A percentile compares a stretch with the other conserved stretches of the same genome.
phyloP scores from a whole-genome alignment of 2,888 invertebrate species.

The Acholoe squamosa region DNA sequence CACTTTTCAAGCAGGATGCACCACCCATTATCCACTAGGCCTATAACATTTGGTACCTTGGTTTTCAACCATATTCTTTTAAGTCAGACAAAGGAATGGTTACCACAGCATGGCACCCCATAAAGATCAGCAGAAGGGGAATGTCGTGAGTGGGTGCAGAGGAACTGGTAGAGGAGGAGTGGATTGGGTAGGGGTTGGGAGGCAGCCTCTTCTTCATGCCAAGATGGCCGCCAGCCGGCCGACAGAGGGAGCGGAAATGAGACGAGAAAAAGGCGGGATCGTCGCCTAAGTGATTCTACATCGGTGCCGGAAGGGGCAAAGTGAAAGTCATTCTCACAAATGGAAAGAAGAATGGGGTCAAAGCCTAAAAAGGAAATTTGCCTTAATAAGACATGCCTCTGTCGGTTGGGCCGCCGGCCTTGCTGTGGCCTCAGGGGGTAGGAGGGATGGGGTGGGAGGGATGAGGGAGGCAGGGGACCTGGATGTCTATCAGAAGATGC shows the following conservation, averaged over 20 bases:
- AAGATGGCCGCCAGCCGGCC: neutral
- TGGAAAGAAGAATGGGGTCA: conserved; percentile 53
- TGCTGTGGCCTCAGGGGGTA: neutral
- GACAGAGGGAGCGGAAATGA: conserved; percentile 41
- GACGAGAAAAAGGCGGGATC: conserved; percentile 17
- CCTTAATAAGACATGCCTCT: conserved; percentile 44
- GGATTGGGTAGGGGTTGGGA: neutral
- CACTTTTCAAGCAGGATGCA: too few species aligned
- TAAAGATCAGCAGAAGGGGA: neutral
- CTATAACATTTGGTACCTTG: too few species aligned
- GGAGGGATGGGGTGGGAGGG: neutral
- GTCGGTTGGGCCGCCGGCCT: conserved; percentile 10
- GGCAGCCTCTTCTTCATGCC: neutral
- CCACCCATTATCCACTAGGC: too few species aligned
- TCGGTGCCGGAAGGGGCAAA: conserved; percentile 44
- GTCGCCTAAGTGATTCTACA: conserved; percentile 47
- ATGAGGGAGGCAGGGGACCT: neutral
- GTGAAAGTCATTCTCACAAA: conserved; percentile 48
- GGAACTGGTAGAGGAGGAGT: neutral
- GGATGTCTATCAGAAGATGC: neutral
- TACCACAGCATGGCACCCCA: too few species aligned
- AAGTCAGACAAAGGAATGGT: too few species aligned
- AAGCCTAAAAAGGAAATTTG: conserved; percentile 50
- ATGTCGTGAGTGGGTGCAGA: neutral
- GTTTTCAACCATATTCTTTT: too few species aligned